Percentiles rank a stretch among this genome's conserved stretches.
phyloP scores from a whole-genome alignment of 2,797 vertebrate genomes.

The Falco berigora region DNA sequence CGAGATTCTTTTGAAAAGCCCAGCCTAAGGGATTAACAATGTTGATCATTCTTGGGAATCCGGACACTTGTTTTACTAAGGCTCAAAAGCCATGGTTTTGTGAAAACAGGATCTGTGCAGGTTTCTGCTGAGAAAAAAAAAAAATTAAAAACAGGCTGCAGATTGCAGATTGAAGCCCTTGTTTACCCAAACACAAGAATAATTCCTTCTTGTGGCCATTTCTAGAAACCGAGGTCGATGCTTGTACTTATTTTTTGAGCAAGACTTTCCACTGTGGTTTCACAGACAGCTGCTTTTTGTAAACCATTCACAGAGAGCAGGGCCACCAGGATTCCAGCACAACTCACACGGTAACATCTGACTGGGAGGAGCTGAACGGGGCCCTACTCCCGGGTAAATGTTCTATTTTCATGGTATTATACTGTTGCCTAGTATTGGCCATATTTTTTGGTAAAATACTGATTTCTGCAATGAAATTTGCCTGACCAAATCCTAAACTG shows the following conservation, averaged over 20 bases:
- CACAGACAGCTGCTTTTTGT: not conserved
- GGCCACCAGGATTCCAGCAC: not conserved
- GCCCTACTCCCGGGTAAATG: not conserved
- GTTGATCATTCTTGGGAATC: not conserved
- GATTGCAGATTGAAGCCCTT: not conserved
- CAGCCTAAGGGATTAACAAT: not conserved
- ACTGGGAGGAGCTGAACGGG: not conserved
- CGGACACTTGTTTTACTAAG: not conserved
- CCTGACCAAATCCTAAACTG: not conserved
- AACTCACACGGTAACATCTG: rapidly evolving
- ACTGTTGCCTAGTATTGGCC: not conserved
- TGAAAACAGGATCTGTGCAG: not conserved
- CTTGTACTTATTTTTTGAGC: constrained; percentile 15
- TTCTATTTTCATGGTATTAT: not conserved
- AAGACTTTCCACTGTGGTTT: not conserved
- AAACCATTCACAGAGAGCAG: not conserved
- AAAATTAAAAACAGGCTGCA: not conserved
- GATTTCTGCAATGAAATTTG: not conserved
- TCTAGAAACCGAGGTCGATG: not conserved
- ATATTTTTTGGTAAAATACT: not conserved
- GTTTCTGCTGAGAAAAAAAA: not conserved
- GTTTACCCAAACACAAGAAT: not conserved
- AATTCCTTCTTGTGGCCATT: not conserved
- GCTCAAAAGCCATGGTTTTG: not conserved
- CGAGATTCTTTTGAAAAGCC: not conserved